phyloP scores from a whole-genome alignment of 1,140 invertebrate genomes.

The Onthophagus taurus region DNA sequence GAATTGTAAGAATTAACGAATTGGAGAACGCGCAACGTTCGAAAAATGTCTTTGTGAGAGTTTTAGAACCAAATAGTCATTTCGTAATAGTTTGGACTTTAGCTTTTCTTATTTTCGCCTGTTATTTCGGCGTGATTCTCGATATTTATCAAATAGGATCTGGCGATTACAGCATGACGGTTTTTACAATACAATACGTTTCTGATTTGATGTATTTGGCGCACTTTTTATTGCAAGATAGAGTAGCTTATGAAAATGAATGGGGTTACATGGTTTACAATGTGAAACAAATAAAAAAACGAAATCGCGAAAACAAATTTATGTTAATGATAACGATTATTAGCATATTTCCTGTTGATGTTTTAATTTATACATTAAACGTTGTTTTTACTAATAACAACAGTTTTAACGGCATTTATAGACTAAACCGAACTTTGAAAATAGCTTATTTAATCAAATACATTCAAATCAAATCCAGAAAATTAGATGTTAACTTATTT shows the following conservation, averaged over 20 bases:
- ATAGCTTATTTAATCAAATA: background rate
- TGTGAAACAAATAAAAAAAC: background rate
- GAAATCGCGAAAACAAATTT: slow-evolving; percentile 2
- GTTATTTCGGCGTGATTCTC: slow-evolving; percentile 1
- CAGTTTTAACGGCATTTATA: background rate
- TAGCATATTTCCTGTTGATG: slow-evolving; percentile 1
- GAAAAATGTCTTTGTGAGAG: background rate
- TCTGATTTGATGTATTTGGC: slow-evolving; percentile 2
- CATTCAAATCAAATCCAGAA: background rate
- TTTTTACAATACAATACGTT: slow-evolving; percentile 1
- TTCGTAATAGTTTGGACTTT: background rate
- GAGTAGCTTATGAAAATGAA: slow-evolving; percentile 9
- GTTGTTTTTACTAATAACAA: background rate
- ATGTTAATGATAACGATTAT: slow-evolving; percentile 3
- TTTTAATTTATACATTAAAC: slow-evolving; percentile 2
- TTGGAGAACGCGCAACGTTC: background rate
- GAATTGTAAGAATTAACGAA: too few species aligned
- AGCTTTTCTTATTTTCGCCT: background rate
- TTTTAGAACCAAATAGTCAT: slow-evolving; percentile 3
- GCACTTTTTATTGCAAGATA: slow-evolving; percentile 2
- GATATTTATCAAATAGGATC: slow-evolving; percentile 4
- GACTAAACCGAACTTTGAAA: slow-evolving; percentile 6
- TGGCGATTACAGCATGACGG: background rate
- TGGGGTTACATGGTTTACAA: slow-evolving; percentile 6
- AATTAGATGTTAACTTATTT: slow-evolving; percentile 8